phyloP scores from a whole-genome alignment of 2,113 vertebrate genomes.

The Oxyruncus cristatus region DNA sequence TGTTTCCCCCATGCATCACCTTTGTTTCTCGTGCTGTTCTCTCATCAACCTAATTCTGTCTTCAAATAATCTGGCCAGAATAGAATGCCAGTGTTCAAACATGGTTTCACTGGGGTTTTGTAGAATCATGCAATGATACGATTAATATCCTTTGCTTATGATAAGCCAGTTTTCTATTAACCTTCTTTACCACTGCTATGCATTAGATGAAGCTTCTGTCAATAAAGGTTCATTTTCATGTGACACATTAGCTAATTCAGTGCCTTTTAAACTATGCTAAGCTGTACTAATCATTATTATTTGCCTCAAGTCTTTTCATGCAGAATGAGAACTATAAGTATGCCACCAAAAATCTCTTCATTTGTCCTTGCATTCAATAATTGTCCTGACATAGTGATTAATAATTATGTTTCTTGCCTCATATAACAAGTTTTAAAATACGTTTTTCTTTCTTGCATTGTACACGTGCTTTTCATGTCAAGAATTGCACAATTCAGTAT shows the following conservation, averaged over 20 bases:
- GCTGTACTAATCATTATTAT: constrained; percentile 37
- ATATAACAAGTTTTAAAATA: neutral
- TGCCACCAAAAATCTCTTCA: neutral
- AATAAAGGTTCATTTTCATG: neutral
- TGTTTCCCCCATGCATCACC: constrained; percentile 8
- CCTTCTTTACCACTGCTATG: neutral
- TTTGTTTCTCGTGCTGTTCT: neutral
- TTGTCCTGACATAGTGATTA: constrained; percentile 14
- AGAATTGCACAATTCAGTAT: neutral
- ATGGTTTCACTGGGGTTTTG: neutral
- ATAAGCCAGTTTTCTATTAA: constrained; percentile 39
- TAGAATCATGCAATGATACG: neutral
- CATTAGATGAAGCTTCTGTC: neutral
- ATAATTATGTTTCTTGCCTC: neutral
- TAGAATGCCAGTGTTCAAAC: neutral
- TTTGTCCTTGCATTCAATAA: constrained; percentile 13
- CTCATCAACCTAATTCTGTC: constrained; percentile 26
- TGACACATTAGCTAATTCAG: constrained; percentile 21
- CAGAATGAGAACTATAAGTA: neutral
- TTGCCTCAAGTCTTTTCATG: constrained; percentile 16
- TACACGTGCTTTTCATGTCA: neutral
- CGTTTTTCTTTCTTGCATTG: neutral
- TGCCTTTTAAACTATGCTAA: constrained; percentile 34
- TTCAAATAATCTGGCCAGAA: constrained; percentile 6
- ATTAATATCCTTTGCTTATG: neutral